Conservation (phyloP, 2,113 vertebrate genomes). For the Parotia lawesii region DNA sequence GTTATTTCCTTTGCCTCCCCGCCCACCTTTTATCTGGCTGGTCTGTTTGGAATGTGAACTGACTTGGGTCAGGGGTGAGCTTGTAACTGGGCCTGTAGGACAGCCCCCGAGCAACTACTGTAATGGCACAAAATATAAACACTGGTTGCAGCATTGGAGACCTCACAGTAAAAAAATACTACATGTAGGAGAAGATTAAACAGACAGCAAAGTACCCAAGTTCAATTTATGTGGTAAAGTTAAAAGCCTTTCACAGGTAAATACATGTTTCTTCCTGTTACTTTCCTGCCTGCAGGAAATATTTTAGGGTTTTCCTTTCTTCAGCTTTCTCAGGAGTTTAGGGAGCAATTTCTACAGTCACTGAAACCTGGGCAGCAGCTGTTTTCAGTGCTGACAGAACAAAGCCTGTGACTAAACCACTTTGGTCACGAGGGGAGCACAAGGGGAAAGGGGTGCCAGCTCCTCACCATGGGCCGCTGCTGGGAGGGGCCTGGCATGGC, state of each 20-base stretch:
- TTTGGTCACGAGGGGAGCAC: rapidly evolving
- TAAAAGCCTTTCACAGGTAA: background rate
- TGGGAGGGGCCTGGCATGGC: slow-evolving; percentile 93
- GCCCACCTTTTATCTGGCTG: slow-evolving; percentile 9
- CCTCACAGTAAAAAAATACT: background rate
- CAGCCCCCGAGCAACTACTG: background rate
- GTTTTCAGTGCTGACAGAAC: background rate
- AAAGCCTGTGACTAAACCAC: background rate
- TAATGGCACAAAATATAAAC: background rate
- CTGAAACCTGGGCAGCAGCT: background rate
- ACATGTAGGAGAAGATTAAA: background rate
- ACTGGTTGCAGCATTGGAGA: background rate
- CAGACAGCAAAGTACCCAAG: background rate
- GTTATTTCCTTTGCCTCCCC: background rate
- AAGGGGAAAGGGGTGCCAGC: background rate
- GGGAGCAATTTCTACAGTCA: background rate
- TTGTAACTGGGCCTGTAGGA: background rate
- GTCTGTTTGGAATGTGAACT: slow-evolving; percentile 43
- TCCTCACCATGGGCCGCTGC: slow-evolving; percentile 93
- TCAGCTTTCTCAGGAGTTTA: background rate
- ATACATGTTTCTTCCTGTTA: background rate
- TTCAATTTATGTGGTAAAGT: background rate
- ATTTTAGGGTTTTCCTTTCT: background rate
- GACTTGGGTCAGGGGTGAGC: slow-evolving; percentile 15
- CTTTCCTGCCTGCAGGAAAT: background rate